These are phyloP conservation scores for Psilanteris sp. DNA, from an alignment of 1,140 invertebrate species.

Conservation along the genomic window DNA sequence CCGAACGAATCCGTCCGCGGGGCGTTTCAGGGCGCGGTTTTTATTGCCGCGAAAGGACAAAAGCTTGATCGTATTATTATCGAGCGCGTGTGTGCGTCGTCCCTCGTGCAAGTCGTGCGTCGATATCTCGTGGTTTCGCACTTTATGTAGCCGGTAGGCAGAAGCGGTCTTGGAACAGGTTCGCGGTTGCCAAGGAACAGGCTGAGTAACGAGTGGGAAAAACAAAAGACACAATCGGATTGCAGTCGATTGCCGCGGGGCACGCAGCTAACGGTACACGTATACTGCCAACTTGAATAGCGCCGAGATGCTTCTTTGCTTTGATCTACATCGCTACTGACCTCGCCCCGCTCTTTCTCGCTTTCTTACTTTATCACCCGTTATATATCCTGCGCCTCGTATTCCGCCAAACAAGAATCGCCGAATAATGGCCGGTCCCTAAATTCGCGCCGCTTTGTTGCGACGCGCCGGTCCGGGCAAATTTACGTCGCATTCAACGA, in stretches of 20 bases:
- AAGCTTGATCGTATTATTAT: slow-evolving; percentile 44
- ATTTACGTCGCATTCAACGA: too few relatives aligned
- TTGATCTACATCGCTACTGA: slow-evolving; percentile 57
- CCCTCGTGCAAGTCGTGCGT: slow-evolving; percentile 20
- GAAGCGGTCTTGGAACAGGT: slow-evolving; percentile 74
- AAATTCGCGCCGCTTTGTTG: slow-evolving; percentile 15
- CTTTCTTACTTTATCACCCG: not conserved
- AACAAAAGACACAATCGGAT: slow-evolving; percentile 79
- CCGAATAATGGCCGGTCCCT: too few relatives aligned
- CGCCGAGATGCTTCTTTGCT: slow-evolving; percentile 53
- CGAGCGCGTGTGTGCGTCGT: slow-evolving; percentile 12
- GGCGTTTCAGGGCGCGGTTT: not conserved
- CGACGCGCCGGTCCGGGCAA: too few relatives aligned
- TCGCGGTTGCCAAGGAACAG: slow-evolving; percentile 74
- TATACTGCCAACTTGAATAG: slow-evolving; percentile 57
- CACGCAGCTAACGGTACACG: slow-evolving; percentile 73
- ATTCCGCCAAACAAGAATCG: too few relatives aligned
- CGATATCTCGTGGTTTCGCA: slow-evolving; percentile 56
- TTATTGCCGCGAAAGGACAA: not conserved
- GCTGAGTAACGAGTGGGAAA: slow-evolving; percentile 73
- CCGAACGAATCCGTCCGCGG: too few relatives aligned
- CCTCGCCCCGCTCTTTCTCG: slow-evolving; percentile 1
- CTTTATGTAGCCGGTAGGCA: slow-evolving; percentile 63
- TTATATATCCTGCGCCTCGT: not conserved
- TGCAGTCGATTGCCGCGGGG: slow-evolving; percentile 75